Conservation (phyloP, 2,113 vertebrate genomes). For the Mastomys natalensis region DNA sequence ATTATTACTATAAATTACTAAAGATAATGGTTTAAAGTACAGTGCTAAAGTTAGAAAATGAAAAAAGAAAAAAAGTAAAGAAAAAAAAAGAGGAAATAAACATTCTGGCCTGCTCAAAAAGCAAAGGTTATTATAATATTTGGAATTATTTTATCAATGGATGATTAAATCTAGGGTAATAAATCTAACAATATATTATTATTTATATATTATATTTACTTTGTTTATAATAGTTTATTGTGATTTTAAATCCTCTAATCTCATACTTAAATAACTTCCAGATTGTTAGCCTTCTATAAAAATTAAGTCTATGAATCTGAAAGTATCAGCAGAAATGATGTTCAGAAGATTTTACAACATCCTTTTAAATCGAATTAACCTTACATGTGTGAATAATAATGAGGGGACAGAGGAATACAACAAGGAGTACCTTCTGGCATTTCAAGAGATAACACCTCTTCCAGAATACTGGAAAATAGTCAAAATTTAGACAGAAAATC, state of each 20-base stretch:
- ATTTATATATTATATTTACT: no score
- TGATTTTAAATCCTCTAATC: slow-evolving; percentile 13
- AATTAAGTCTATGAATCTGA: neutral
- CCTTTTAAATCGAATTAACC: neutral
- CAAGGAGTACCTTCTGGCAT: neutral
- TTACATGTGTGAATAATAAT: neutral
- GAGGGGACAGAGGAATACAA: neutral
- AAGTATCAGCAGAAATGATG: neutral
- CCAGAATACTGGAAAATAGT: neutral
- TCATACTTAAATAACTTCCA: neutral
- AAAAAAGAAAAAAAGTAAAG: neutral
- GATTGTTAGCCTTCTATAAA: neutral
- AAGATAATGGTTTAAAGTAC: neutral
- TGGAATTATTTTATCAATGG: neutral
- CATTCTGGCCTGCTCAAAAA: neutral
- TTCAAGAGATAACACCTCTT: neutral
- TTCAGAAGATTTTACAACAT: neutral
- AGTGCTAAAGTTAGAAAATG: neutral
- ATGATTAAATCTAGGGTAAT: neutral
- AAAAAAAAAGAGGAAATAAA: neutral
- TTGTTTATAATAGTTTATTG: neutral
- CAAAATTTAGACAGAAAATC: neutral
- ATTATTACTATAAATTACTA: neutral
- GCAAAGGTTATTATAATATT: neutral
- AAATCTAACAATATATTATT: neutral